Percentiles rank a stretch among this genome's conserved stretches.
Conservation (phyloP, 2,113 vertebrate species). For the Heliornis fulica region DNA sequence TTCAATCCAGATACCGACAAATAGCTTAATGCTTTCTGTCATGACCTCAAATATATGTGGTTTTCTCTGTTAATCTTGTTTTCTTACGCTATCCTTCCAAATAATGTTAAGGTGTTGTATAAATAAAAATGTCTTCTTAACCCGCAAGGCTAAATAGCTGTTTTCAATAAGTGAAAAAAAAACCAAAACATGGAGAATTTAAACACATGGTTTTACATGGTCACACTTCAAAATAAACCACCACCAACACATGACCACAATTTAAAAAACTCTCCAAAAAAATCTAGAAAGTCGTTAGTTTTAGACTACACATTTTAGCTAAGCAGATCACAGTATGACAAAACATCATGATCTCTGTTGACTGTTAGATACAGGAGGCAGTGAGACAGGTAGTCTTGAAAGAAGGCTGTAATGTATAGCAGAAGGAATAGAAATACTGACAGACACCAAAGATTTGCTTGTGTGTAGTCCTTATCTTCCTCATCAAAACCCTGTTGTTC, state of each 20-base stretch:
- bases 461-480: not conserved
- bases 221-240: not conserved
- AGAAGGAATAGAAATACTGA: not conserved
- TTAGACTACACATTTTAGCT: not conserved
- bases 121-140: not conserved
- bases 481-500: not conserved
- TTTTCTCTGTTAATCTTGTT: not conserved
- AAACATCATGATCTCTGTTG: not conserved
- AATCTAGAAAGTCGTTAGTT: not conserved
- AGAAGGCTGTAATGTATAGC: not conserved
- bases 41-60: not conserved
- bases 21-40: not conserved
- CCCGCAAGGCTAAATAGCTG: not conserved
- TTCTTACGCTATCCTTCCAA: not conserved
- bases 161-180: not conserved
- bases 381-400: not conserved
- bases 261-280: not conserved
- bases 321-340: not conserved
- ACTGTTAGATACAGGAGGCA: not conserved
- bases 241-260: not conserved
- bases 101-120: not conserved
- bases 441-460: not conserved
- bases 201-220: not conserved
- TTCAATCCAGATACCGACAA: not conserved
- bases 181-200: not conserved